These are phyloP conservation scores for Gordius sp. DNA, from an alignment of 2,888 invertebrate species.

Conservation along the genomic window DNA sequence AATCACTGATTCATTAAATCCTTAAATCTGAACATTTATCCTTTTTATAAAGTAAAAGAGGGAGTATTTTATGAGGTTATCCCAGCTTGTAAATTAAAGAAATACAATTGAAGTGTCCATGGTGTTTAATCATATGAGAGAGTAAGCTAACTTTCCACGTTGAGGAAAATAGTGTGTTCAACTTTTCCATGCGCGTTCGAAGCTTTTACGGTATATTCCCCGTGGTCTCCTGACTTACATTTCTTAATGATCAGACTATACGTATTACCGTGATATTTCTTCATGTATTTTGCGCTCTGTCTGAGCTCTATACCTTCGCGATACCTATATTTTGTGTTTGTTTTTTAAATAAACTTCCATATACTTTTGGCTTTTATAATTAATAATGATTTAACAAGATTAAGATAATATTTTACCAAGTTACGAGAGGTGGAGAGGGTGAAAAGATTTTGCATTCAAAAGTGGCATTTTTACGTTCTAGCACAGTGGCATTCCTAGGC, in stretches of 20 bases:
- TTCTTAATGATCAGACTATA: conserved; percentile 92
- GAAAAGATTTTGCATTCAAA: conserved; percentile 79
- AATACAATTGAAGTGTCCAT: too few species aligned
- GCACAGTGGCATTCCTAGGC: conserved; percentile 75
- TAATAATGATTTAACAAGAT: neutral
- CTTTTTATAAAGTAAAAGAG: too few species aligned
- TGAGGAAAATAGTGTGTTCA: conserved; percentile 81
- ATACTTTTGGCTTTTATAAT: neutral
- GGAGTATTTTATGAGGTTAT: too few species aligned
- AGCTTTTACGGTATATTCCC: conserved; percentile 80
- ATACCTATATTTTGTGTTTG: conserved; percentile 29
- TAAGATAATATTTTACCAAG: conserved; percentile 40
- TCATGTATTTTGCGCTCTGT: conserved; percentile 97
- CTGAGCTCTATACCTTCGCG: conserved; percentile 67
- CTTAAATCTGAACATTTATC: too few species aligned
- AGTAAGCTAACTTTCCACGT: conserved; percentile 75
- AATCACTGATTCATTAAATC: too few species aligned
- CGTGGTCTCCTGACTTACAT: conserved; percentile 71
- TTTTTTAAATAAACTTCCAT: neutral
- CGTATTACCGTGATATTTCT: conserved; percentile 75
- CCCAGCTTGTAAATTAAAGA: too few species aligned
- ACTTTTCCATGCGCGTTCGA: conserved; percentile 82
- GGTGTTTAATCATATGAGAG: too few species aligned
- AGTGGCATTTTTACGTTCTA: conserved; percentile 85
- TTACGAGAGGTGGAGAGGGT: conserved; percentile 70